phyloP scores from a whole-genome alignment of 2,113 vertebrate species.

The Tetrax tetrax region DNA sequence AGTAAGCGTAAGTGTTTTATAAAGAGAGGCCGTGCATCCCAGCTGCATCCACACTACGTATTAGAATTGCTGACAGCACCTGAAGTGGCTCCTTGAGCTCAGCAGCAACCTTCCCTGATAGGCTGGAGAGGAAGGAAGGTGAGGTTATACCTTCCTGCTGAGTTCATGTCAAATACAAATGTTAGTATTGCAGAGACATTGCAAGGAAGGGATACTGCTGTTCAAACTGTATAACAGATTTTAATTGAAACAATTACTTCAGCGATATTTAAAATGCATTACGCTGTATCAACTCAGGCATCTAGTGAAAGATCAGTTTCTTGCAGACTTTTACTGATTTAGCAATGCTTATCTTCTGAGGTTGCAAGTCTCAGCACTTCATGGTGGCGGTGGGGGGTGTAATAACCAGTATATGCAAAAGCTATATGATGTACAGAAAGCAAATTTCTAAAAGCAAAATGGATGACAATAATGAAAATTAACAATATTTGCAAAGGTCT shows the following conservation, averaged over 20 bases:
- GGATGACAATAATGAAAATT: background rate
- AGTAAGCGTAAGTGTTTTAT: rapidly evolving
- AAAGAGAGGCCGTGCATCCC: background rate
- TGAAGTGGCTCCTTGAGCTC: background rate
- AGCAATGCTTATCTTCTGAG: background rate
- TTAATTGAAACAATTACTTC: background rate
- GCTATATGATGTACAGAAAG: background rate
- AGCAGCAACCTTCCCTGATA: background rate
- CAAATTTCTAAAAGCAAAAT: background rate
- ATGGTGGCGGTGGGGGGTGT: no score
- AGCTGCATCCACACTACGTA: rapidly evolving
- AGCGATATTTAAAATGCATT: background rate
- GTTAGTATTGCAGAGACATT: background rate
- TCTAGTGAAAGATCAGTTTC: background rate
- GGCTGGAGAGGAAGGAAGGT: background rate
- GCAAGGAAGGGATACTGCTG: background rate
- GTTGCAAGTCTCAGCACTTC: background rate
- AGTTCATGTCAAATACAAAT: background rate
- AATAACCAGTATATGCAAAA: background rate
- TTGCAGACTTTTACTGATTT: background rate
- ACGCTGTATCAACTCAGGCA: rapidly evolving
- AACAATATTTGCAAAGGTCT: background rate
- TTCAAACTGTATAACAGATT: background rate
- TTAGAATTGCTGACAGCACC: background rate
- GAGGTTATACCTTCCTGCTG: background rate